Percentiles rank a stretch among this genome's conserved stretches.
Conservation (phyloP, 2,888 invertebrate genomes). For the Rhaphigaster nebulosa region DNA sequence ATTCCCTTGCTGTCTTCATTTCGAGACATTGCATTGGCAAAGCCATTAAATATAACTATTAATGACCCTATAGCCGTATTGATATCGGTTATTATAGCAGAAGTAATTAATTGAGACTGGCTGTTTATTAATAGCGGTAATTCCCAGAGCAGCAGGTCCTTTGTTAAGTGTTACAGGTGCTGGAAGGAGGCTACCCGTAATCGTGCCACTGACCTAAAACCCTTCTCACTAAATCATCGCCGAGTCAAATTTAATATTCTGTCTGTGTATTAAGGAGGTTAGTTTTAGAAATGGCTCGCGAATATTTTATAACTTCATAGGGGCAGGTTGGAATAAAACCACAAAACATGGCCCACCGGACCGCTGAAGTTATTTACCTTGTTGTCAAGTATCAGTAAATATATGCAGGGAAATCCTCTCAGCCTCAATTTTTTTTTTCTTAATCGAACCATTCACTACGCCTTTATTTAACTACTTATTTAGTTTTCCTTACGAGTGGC, state of each 20-base stretch:
- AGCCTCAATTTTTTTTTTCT: background rate
- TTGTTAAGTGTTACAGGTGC: background rate
- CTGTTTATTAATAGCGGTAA: background rate
- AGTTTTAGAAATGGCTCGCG: background rate
- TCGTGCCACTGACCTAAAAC: constrained; percentile 11
- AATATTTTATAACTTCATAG: background rate
- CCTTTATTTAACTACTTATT: too few relatives aligned
- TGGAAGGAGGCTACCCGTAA: background rate
- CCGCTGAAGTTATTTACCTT: background rate
- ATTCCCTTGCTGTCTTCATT: background rate
- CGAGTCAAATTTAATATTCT: background rate
- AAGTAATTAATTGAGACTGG: background rate
- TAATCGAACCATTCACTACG: background rate
- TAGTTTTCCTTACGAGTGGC: too few relatives aligned
- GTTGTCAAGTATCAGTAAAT: background rate
- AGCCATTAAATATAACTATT: background rate
- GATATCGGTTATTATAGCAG: background rate
- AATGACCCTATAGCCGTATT: background rate
- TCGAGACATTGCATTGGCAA: background rate
- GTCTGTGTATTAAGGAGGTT: background rate
- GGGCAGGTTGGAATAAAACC: background rate
- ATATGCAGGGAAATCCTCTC: background rate
- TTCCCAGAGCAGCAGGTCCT: background rate
- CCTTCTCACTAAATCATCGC: background rate
- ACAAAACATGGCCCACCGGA: background rate